Base-by-base conservation (phyloP, 2,797 vertebrate genomes). In the Malurus splendens region DNA sequence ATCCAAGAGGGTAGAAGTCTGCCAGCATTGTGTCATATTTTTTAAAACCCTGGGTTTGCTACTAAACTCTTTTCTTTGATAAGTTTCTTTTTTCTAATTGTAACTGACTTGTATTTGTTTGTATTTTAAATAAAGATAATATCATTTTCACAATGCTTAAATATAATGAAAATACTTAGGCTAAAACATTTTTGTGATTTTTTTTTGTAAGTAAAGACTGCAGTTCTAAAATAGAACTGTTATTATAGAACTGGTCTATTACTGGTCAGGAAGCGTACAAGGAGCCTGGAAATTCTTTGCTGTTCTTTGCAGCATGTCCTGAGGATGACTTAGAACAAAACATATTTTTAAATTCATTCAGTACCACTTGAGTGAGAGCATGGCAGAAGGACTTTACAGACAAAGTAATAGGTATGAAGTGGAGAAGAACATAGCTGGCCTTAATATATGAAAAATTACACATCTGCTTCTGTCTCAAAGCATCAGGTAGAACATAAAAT, bases 31-130 rank as follows among this genome's bases (percentile, higher is more conserved):
- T 30, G 5, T 24, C 4, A 4, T 28, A 27, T 52, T 66, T 60
- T 57, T n/a, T 9, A 38, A 85, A 82, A 22, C 1, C 2, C 1
- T 23, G 5, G 0, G 0, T 25, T 62, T 82, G 4, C 8, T 67
- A 9, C 10, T 36, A 42, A 64, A 28, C 2, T 9, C 2, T 50
- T 71, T 25, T 25, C 8, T 28, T 50, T 14, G 4, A 1, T 33
- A 64, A 20, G 4, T 11, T 36, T 39, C 1, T n/a, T 59, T 66
- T 57, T 48, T 45, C 14, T 38, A 24, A 19, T 54, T 54, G 22
- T 18, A 79, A 14, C 2, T n/a, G 7, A 1, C 7, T 68, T 36
- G 9, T 78, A 22, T 48, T 65, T 66, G 4, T n/a, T 74, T 54
- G 10, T 19, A 13, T 42, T 64, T 64, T 36, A 73, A 67, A 14